These are phyloP conservation scores for Anser brachyrhynchus DNA, from an alignment of 2,113 vertebrate species.

Conservation along the genomic window DNA sequence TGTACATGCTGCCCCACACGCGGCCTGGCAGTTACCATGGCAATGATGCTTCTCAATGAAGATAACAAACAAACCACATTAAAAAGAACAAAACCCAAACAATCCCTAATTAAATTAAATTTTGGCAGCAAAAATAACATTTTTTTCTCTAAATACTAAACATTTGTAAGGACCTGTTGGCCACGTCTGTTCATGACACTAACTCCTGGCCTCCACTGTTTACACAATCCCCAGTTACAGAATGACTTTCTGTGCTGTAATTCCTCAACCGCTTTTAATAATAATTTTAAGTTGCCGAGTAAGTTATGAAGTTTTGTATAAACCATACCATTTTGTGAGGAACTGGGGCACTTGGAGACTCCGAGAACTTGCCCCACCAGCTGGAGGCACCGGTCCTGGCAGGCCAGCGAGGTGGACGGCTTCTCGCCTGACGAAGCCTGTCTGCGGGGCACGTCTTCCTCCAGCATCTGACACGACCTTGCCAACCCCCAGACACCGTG, in stretches of 20 bases:
- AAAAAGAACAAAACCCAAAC: conserved; percentile 69
- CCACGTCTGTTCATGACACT: not conserved
- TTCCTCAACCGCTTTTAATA: not conserved
- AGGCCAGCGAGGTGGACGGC: fast-evolving
- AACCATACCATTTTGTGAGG: not conserved
- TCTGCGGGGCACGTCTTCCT: not conserved
- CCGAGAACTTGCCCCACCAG: not conserved
- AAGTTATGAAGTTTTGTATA: not conserved
- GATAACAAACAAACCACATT: conserved; percentile 66
- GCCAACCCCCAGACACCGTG: fast-evolving
- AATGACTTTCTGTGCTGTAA: not conserved
- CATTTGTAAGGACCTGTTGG: not conserved
- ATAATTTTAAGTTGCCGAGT: not conserved
- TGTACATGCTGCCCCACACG: conserved; percentile 68
- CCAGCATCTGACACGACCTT: fast-evolving
- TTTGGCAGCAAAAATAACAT: conserved; percentile 63
- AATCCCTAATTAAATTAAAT: conserved; percentile 70
- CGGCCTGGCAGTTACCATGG: conserved; percentile 71
- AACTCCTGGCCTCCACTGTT: not conserved
- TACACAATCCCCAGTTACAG: not conserved
- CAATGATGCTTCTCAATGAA: conserved; percentile 73
- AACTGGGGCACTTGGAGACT: not conserved
- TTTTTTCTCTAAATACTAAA: not conserved
- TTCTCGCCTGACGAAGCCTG: fast-evolving
- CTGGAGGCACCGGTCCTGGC: fast-evolving